Percentiles rank a stretch among this genome's conserved stretches.
These are phyloP conservation scores for Esperia sulphurella DNA, from an alignment of 2,888 invertebrate species.

Conservation along the genomic window DNA sequence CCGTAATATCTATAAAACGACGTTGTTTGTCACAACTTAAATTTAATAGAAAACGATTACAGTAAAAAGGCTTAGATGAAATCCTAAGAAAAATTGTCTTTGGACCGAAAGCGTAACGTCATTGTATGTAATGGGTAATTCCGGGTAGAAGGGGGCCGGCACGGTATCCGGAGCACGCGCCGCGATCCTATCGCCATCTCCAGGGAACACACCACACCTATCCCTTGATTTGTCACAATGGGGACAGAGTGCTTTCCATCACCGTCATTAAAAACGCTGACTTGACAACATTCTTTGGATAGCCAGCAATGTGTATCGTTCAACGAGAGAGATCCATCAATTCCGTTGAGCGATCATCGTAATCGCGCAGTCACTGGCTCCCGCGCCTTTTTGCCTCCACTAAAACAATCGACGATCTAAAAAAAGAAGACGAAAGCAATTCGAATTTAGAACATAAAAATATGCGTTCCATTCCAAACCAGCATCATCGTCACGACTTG, in stretches of 20 bases:
- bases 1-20: conserved; percentile 44
- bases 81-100: conserved; percentile 50
- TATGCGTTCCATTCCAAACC: conserved; percentile 46
- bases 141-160: conserved; percentile 38
- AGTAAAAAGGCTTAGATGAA: conserved; percentile 62
- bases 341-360: conserved; percentile 31
- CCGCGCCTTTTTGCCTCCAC: conserved; percentile 52
- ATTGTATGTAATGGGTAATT: conserved; percentile 72
- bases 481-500: conserved; percentile 43
- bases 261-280: conserved; percentile 34
- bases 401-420: conserved; percentile 64
- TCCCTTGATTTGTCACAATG: conserved; percentile 34
- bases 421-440: conserved; percentile 54
- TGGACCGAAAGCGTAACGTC: conserved; percentile 63
- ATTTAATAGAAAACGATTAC: conserved; percentile 65
- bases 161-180: conserved; percentile 73
- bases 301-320: conserved; percentile 41
- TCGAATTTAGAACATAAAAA: conserved; percentile 62
- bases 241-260: conserved; percentile 34
- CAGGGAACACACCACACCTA: conserved; percentile 42
- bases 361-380: conserved; percentile 66
- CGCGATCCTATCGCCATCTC: conserved; percentile 72
- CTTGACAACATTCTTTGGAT: conserved; percentile 23
- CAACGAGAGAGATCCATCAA: conserved; percentile 31
- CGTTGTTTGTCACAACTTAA: conserved; percentile 59